Conservation (phyloP, 2,888 invertebrate species). For the Oligia fasciuncula region DNA sequence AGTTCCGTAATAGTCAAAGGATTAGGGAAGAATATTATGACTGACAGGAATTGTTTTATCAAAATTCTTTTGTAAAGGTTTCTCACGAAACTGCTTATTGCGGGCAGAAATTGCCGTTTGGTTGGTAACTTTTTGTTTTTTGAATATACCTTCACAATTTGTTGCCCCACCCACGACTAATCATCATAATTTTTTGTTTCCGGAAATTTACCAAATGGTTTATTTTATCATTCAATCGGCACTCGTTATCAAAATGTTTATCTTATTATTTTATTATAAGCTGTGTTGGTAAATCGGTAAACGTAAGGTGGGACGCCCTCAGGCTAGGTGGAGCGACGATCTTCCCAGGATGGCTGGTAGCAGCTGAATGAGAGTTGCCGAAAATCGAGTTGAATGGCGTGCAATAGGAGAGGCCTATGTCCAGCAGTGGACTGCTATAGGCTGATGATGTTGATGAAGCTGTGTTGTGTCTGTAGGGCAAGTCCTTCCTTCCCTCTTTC, state of each 20-base stretch:
- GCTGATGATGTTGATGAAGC: too few relatives aligned
- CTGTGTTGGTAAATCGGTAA: too few relatives aligned
- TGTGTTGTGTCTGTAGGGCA: too few relatives aligned
- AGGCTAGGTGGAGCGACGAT: too few relatives aligned
- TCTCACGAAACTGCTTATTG: constrained; percentile 24
- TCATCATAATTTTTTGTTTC: too few relatives aligned
- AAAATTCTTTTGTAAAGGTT: constrained; percentile 27
- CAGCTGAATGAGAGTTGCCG: too few relatives aligned
- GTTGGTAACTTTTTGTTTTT: neutral
- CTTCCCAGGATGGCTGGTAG: too few relatives aligned
- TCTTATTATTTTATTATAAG: neutral
- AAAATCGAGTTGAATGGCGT: too few relatives aligned
- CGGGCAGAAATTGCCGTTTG: neutral
- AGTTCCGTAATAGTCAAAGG: constrained; percentile 38
- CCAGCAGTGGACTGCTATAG: too few relatives aligned
- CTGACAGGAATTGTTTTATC: constrained; percentile 40
- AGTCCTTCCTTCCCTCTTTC: too few relatives aligned
- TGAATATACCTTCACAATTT: neutral
- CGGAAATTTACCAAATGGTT: neutral
- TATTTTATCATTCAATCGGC: neutral
- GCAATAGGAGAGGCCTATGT: too few relatives aligned
- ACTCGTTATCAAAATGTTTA: neutral
- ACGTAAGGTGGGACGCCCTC: too few relatives aligned
- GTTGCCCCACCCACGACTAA: neutral
- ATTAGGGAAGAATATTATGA: constrained; percentile 45